These are phyloP conservation scores for Rousettus madagascariensis DNA, from an alignment of 2,797 vertebrate genomes.

Conservation along the genomic window DNA sequence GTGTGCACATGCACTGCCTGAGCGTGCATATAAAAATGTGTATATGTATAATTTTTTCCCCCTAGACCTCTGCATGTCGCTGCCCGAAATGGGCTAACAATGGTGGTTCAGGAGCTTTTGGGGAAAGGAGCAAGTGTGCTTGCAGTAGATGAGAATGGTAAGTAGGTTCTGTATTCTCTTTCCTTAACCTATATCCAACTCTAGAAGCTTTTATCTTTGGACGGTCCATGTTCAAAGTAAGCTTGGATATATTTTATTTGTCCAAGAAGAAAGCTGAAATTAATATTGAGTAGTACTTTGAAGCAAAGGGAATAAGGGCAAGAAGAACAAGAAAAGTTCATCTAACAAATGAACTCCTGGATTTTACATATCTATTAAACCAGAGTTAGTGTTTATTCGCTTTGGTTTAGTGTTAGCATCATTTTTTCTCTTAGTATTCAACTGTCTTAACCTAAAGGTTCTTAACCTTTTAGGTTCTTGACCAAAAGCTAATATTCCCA, in stretches of 20 bases:
- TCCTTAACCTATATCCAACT: neutral
- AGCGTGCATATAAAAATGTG: neutral
- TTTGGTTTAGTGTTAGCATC: neutral
- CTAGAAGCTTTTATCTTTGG: neutral
- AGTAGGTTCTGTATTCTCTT: constrained; percentile 73
- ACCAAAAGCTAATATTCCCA: neutral
- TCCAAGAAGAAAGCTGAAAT: neutral
- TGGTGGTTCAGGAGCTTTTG: constrained; percentile 97
- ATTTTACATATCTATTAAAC: neutral
- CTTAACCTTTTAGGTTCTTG: neutral
- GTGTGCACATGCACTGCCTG: rapidly evolving
- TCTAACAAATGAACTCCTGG: neutral
- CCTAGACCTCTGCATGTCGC: constrained; percentile 96
- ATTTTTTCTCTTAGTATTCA: neutral
- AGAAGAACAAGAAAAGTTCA: neutral
- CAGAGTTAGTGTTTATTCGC: neutral
- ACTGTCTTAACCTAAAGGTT: no score
- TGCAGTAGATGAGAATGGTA: constrained; percentile 98
- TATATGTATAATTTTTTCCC: constrained; percentile 38
- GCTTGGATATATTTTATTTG: neutral
- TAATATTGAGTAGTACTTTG: neutral
- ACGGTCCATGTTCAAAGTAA: neutral
- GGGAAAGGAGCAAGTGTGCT: constrained; percentile 97
- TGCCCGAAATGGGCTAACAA: constrained; percentile 96
- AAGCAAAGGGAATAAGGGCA: neutral